Evolutionary conservation across 2,888 invertebrate species (phyloP), one percentile per base, ranked within the genome.

Genomic region (Zelleria hepariella): DNA sequence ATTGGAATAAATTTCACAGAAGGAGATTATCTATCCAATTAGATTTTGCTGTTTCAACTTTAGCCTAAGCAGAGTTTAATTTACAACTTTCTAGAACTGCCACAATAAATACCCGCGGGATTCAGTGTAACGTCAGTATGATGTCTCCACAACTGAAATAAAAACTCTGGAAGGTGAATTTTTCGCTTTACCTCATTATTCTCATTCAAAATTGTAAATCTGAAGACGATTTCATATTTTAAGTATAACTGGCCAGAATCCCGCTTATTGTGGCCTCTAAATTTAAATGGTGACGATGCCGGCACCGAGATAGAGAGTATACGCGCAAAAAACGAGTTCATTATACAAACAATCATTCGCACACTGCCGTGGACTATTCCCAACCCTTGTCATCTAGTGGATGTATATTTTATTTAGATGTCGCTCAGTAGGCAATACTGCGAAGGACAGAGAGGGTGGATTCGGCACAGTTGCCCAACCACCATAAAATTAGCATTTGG

Each of bases 401-500:
- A 62, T 81, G 77, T 81, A 78, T 81, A 82, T 80, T 83, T 83
- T 83, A 82, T 82, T 81, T 81, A 80, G 80, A 80, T 79, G 82
- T 83, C 78, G 86, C 82, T 77, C 80, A 82, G 78, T 71, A 79
- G 78, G 80, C 82, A 78, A 77, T 78, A 81, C 80, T 80, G 82
- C 77, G 76, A 78, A 80, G 82, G 86, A 84, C 83, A 82, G 78
- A 70, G 72, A 72, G 79, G 78, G 74, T 75, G 73, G 77, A 76
- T 80, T 81, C 81, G 83, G 82, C 83, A 84, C 82, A 86, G 80
- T 88, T 87, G 86, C 81, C 84, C 87, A 86, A 82, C 88, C 85
- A 85, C 86, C 88, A 89, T 88, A 88, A 89, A 89, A 89, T 89
- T 89, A 87, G 87, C 88, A 89, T 89, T 89, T 81, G 82, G 81